Evolutionary conservation across 2,888 invertebrate species (phyloP).

Genomic region (Dinocampus coccinellae): DNA sequence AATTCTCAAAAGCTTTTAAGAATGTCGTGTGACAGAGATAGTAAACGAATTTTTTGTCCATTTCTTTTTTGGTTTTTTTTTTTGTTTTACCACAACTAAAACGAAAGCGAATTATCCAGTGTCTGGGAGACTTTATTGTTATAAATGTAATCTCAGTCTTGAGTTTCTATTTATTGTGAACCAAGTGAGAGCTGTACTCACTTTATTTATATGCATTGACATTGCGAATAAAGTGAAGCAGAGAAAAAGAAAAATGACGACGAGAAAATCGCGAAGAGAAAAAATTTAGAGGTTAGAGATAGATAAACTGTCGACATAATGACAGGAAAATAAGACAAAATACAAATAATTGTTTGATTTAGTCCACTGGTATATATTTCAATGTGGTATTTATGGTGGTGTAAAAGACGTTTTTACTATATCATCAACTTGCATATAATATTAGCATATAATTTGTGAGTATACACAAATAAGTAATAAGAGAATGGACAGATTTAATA

Average conservation of each 20-base stretch:
- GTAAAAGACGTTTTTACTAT: neutral
- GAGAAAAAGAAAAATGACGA: neutral
- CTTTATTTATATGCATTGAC: neutral
- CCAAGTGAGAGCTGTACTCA: constrained; percentile 2
- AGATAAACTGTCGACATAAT: neutral
- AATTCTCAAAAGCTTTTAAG: constrained; percentile 25
- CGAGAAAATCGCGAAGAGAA: neutral
- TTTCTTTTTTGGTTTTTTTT: too few species aligned
- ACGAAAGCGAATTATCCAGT: neutral
- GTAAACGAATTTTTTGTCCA: constrained; percentile 21
- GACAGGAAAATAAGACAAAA: neutral
- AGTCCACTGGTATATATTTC: too few species aligned
- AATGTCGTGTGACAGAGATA: constrained; percentile 4
- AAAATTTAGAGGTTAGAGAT: neutral
- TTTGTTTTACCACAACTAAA: too few species aligned
- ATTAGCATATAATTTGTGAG: too few species aligned
- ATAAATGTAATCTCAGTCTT: constrained; percentile 29
- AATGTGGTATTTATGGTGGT: neutral
- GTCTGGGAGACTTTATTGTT: constrained; percentile 24
- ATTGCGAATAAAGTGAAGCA: too few species aligned
- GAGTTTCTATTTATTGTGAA: neutral
- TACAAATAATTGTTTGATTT: neutral
- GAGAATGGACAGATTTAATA: too few species aligned
- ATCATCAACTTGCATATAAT: neutral
- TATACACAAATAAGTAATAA: too few species aligned